Conservation (phyloP, 2,888 invertebrate species). For the Pyrrhia umbra region DNA sequence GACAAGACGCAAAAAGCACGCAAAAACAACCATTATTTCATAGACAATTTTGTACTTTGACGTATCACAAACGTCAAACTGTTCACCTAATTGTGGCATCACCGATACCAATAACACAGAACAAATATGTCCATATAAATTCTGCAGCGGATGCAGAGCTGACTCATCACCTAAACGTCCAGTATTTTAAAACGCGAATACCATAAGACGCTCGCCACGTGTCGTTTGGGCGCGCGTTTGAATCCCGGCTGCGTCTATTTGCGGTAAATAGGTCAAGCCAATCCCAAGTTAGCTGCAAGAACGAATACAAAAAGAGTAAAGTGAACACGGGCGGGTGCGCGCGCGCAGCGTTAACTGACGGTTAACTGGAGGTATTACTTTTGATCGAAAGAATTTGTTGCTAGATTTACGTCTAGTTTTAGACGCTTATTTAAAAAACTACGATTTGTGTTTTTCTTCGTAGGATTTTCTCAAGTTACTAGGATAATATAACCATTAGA, state of each 20-base stretch:
- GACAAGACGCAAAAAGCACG: background rate
- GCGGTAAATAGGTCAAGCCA: slow-evolving; percentile 88
- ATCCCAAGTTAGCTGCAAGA: slow-evolving; percentile 88
- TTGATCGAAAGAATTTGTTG: background rate
- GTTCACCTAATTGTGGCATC: too few relatives aligned
- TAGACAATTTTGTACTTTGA: background rate
- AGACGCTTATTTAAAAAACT: background rate
- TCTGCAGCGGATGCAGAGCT: slow-evolving; percentile 38
- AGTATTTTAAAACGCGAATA: slow-evolving; percentile 59
- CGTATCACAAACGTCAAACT: background rate
- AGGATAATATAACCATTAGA: background rate
- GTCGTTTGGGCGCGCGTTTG: slow-evolving; percentile 73
- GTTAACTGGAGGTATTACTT: slow-evolving; percentile 50
- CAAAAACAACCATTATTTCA: background rate
- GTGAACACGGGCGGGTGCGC: slow-evolving; percentile 69
- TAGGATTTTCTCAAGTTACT: background rate
- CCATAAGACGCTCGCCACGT: slow-evolving; percentile 74
- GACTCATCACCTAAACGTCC: slow-evolving; percentile 53
- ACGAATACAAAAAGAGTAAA: slow-evolving; percentile 90
- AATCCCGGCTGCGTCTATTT: slow-evolving; percentile 86
- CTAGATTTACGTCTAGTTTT: background rate
- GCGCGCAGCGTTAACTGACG: slow-evolving; percentile 34
- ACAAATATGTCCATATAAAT: slow-evolving; percentile 29
- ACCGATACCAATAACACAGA: background rate
- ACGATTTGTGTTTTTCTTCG: background rate